Evolutionary conservation across 2,888 invertebrate species (phyloP).

Genomic region (Malacosoma neustria): DNA sequence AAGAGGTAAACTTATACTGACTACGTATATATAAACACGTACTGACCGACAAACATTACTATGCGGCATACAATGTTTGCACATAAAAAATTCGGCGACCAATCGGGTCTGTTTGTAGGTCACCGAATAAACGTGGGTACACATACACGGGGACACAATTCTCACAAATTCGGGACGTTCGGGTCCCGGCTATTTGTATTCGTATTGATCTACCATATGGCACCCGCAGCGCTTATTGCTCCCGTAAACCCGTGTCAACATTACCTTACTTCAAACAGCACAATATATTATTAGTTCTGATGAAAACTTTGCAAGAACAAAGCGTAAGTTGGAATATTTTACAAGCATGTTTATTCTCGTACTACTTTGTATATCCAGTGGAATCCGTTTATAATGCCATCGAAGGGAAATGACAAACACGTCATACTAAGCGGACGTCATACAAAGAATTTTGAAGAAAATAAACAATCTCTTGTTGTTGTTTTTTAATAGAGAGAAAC

Average conservation of each 20-base stretch:
- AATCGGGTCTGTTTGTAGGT: slow-evolving; percentile 28
- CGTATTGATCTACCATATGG: slow-evolving; percentile 32
- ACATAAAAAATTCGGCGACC: slow-evolving; percentile 32
- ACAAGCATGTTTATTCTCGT: too few species aligned
- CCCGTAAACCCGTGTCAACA: slow-evolving; percentile 4
- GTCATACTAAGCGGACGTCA: too few species aligned
- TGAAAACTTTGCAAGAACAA: background rate
- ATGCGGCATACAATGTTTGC: slow-evolving; percentile 18
- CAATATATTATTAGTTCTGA: slow-evolving; percentile 7
- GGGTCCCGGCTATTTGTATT: slow-evolving; percentile 25
- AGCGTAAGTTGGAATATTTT: too few species aligned
- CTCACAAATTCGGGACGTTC: slow-evolving; percentile 26
- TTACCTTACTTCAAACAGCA: background rate
- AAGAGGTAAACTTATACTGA: too few species aligned
- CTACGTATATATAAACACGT: too few species aligned
- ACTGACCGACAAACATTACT: slow-evolving; percentile 12
- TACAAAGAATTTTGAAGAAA: too few species aligned
- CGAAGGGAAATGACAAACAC: too few species aligned
- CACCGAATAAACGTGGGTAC: slow-evolving; percentile 20
- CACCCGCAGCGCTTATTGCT: slow-evolving; percentile 11
- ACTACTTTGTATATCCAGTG: too few species aligned
- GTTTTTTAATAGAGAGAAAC: too few species aligned
- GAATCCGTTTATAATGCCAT: too few species aligned
- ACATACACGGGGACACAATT: slow-evolving; percentile 22
- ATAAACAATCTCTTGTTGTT: too few species aligned